Conservation (phyloP, 2,797 vertebrate genomes). For the Crocidura indochinensis region DNA sequence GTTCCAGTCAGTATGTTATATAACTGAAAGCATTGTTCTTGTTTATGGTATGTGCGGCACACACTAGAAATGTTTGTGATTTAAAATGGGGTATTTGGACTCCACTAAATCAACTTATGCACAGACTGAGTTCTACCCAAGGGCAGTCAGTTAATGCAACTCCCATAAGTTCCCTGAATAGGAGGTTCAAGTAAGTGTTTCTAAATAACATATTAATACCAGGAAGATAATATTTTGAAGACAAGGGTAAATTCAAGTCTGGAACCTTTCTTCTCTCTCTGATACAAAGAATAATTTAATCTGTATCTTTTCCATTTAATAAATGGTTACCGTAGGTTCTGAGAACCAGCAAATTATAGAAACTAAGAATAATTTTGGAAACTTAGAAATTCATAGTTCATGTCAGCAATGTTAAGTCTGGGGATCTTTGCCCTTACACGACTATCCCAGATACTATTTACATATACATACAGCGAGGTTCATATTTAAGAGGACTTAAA, state of each 20-base stretch:
- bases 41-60: neutral
- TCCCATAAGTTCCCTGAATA: neutral
- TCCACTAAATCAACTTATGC: neutral
- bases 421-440: neutral
- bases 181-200: constrained; percentile 8
- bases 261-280: neutral
- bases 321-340: constrained; percentile 11
- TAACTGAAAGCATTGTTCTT: neutral
- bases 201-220: neutral
- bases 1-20: neutral
- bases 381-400: neutral
- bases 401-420: constrained; percentile 25
- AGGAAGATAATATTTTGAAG: neutral
- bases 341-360: constrained; percentile 2
- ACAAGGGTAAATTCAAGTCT: neutral
- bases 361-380: neutral
- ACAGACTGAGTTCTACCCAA: neutral
- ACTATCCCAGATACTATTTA: neutral
- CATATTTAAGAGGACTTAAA: neutral
- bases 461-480: neutral
- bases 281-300: neutral
- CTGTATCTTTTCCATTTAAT: neutral
- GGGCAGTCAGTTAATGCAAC: neutral
- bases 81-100: neutral
- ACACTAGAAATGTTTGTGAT: neutral